Evolutionary conservation across 2,888 invertebrate species (phyloP).

Genomic region (Axea sp.): DNA sequence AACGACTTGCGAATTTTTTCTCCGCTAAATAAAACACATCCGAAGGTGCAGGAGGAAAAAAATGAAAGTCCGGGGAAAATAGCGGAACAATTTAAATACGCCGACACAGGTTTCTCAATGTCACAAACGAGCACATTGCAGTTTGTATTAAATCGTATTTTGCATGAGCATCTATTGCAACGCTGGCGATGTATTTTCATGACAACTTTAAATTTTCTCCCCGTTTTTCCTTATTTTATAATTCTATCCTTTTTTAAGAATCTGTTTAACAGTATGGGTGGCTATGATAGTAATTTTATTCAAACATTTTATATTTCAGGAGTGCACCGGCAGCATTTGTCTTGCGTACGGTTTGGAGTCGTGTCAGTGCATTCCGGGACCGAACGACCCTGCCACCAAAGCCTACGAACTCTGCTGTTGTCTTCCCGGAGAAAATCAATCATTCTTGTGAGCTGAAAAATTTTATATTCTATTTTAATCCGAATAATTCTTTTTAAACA

Average conservation of each 20-base stretch:
- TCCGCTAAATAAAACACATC: constrained; percentile 33
- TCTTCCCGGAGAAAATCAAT: constrained; percentile 88
- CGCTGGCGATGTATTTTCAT: background rate
- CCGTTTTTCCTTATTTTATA: background rate
- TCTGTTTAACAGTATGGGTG: background rate
- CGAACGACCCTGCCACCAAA: constrained; percentile 89
- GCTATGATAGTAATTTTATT: constrained; percentile 5
- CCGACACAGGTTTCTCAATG: constrained; percentile 33
- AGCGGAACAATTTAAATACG: constrained; percentile 38
- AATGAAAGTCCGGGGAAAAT: constrained; percentile 7
- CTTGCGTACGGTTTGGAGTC: constrained; percentile 97
- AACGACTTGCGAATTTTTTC: constrained; percentile 20
- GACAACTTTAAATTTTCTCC: background rate
- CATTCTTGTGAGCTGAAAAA: constrained; percentile 83
- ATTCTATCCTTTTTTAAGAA: no score
- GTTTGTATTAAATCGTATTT: constrained; percentile 53
- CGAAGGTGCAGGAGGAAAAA: constrained; percentile 18
- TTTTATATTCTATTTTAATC: no score
- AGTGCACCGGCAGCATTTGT: constrained; percentile 99
- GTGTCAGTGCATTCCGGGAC: constrained; percentile 93
- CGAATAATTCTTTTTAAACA: no score
- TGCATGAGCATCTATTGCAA: constrained; percentile 20
- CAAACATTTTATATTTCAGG: constrained; percentile 80
- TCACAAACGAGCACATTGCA: constrained; percentile 44
- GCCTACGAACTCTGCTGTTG: constrained; percentile 97